phyloP scores from a whole-genome alignment of 2,888 invertebrate species.

The Trissolcus brochymenae region DNA sequence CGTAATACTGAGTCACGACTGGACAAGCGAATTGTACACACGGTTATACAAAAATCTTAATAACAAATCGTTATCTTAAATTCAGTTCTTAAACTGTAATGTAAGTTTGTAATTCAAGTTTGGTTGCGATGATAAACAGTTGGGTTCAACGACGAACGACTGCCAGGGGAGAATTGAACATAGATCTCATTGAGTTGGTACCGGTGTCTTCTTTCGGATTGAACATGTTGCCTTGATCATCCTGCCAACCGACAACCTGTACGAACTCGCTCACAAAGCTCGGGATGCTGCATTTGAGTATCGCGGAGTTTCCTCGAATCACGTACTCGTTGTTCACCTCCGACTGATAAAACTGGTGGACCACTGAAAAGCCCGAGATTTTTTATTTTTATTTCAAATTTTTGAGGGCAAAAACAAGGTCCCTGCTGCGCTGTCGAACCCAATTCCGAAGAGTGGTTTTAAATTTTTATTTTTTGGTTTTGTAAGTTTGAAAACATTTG shows the following conservation, averaged over 20 bases:
- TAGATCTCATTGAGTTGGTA: constrained; percentile 54
- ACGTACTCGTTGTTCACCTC: constrained; percentile 94
- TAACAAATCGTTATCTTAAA: not conserved
- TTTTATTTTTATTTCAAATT: not conserved
- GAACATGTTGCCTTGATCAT: constrained; percentile 76
- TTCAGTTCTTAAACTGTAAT: too few species aligned
- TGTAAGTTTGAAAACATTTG: not conserved
- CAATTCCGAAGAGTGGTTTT: too few species aligned
- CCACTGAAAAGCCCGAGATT: constrained; percentile 80
- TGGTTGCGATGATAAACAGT: constrained; percentile 49
- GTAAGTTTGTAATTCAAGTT: not conserved
- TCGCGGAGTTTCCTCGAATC: constrained; percentile 90
- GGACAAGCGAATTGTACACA: not conserved
- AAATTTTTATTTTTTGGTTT: too few species aligned
- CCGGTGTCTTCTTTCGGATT: constrained; percentile 71
- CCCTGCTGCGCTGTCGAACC: not conserved
- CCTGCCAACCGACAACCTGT: constrained; percentile 88
- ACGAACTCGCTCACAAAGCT: constrained; percentile 95
- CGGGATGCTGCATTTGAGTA: constrained; percentile 92
- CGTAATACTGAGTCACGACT: constrained; percentile 94
- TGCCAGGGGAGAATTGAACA: constrained; percentile 17
- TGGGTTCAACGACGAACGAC: constrained; percentile 52
- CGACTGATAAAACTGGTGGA: constrained; percentile 91
- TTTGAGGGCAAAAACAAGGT: not conserved
- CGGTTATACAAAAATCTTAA: too few species aligned